phyloP scores from a whole-genome alignment of 1,140 invertebrate species.

The Nylanderia fulva region DNA sequence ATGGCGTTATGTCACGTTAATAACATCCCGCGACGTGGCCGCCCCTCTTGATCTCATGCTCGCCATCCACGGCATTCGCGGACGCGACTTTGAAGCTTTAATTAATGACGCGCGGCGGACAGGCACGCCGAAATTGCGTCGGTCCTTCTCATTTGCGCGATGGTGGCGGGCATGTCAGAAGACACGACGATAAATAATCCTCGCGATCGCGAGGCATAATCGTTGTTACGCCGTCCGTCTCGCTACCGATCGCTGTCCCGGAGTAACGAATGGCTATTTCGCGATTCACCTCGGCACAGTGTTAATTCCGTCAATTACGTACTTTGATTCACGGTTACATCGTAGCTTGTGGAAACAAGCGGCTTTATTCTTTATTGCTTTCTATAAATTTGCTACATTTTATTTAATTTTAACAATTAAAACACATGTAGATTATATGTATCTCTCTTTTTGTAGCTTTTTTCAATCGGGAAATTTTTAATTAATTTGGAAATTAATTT shows the following conservation, averaged over 20 bases:
- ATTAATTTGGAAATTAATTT: neutral
- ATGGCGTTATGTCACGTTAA: conserved; percentile 80
- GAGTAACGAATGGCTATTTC: conserved; percentile 44
- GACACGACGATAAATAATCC: conserved; percentile 71
- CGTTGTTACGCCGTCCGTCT: conserved; percentile 56
- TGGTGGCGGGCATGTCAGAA: conserved; percentile 41
- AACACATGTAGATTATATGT: neutral
- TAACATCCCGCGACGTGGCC: conserved; percentile 69
- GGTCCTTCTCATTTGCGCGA: conserved; percentile 69
- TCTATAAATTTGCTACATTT: neutral
- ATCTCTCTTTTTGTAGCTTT: neutral
- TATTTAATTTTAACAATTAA: conserved; percentile 13
- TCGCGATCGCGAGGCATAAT: conserved; percentile 64
- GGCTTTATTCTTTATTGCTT: neutral
- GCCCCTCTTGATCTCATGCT: conserved; percentile 72
- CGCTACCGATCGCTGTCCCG: conserved; percentile 32
- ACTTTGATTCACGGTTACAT: conserved; percentile 16
- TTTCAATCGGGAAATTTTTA: neutral
- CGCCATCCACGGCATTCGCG: conserved; percentile 72
- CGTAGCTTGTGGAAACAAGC: neutral
- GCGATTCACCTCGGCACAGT: conserved; percentile 28
- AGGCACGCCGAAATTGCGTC: conserved; percentile 72
- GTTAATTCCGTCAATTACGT: conserved; percentile 17
- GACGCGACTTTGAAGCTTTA: conserved; percentile 79
- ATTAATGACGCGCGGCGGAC: conserved; percentile 73